Base-by-base conservation (phyloP, 2,113 vertebrate genomes). In the Zosterops japonicus region DNA sequence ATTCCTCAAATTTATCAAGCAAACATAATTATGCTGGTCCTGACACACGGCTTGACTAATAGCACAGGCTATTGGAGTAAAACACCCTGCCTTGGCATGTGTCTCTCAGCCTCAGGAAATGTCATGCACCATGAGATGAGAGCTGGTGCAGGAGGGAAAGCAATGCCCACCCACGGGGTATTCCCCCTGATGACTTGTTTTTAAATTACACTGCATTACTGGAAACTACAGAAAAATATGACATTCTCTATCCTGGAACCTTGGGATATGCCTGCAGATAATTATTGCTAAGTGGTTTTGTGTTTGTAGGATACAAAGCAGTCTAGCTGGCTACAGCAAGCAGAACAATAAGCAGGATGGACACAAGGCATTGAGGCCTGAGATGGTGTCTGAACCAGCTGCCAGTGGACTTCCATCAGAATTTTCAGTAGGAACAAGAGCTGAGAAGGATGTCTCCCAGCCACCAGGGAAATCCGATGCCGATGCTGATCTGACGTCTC, bases 1-100 rank as follows among this genome's bases (percentile, higher is more conserved):
- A 72, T 49, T 94, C 59, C 53, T 90, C 80, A 95, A 5, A 75
- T 89, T 68, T 78, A 76, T 93, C 77, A 83, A 53, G 78, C 68
- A 96, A 88, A 90, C 41, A 81, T 60, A 90, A 71, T 90, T 90
- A 90, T 47, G 46, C 63, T 83, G 90, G 57, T 83, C 68, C 64
- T 87, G 90, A 92, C 82, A 89, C 49, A 47, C 22, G 36, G n/a
- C 80, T 91, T 55, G 44, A 89, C 80, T 71, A 91, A 90, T 85
- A 71, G 47, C 39, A 67, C 28, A 60, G 63, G 21, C 12, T 28
- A 25, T 11, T 69, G 44, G 39, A 71, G 41, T 55, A 18, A 53
- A 63, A 63, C 59, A 4, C 18, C 5, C 42, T 69, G 41, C 35
- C 52, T 91, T 85, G 78, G n/a, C 57, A 31, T 14, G 14, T 27